Evolutionary conservation across 2,888 invertebrate genomes (phyloP).

Genomic region (Eudasyphora cyanicolor): DNA sequence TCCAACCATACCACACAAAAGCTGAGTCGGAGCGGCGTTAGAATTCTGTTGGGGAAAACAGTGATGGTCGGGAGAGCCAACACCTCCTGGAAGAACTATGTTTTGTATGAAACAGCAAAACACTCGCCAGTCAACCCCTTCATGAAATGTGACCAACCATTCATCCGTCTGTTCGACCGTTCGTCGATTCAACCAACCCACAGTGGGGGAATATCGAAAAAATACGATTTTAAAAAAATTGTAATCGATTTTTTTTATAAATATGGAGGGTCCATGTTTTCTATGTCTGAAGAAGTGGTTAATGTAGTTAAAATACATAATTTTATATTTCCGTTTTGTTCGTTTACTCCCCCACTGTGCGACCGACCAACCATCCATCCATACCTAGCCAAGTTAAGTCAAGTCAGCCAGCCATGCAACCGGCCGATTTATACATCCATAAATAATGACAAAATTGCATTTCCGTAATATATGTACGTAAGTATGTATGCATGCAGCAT

Average conservation of each 20-base stretch:
- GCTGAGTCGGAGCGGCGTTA: slow-evolving; percentile 7
- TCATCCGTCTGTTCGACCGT: no score
- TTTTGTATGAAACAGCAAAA: slow-evolving; percentile 20
- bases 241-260: no score
- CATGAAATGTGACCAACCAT: slow-evolving; percentile 4
- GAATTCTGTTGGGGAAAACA: background rate
- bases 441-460: slow-evolving; percentile 79
- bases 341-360: no score
- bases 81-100: slow-evolving; percentile 37
- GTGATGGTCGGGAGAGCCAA: slow-evolving; percentile 36
- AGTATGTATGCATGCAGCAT: slow-evolving; percentile 22
- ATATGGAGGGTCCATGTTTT: no score
- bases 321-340: no score
- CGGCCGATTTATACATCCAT: slow-evolving; percentile 71
- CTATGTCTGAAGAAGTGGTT: no score
- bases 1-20: slow-evolving; percentile 8
- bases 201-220: no score
- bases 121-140: slow-evolving; percentile 3
- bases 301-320: no score
- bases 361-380: slow-evolving; percentile 63
- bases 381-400: no score
- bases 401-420: slow-evolving; percentile 66
- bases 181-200: no score
- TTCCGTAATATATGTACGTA: slow-evolving; percentile 73
- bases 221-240: no score